A percentile compares a stretch with the other conserved stretches of the same genome.
Evolutionary conservation across 2,797 vertebrate genomes (phyloP).

Genomic region (Choloepus didactylus): DNA sequence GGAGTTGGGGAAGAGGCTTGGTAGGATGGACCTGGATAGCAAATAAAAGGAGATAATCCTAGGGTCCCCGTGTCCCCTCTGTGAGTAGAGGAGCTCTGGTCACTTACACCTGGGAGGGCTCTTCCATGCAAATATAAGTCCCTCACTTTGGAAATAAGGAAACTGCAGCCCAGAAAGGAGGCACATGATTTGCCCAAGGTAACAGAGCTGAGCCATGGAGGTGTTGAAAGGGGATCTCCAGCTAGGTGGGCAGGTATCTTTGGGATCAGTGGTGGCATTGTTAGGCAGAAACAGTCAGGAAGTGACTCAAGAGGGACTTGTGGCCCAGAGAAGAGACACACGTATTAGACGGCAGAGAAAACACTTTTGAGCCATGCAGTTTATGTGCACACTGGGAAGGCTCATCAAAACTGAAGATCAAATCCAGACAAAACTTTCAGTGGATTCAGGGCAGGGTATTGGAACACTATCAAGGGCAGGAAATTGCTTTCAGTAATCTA

Average conservation of each 20-base stretch:
- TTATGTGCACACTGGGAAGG: background rate
- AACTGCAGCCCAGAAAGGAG: background rate
- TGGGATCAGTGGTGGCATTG: background rate
- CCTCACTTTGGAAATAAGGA: background rate
- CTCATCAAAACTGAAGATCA: background rate
- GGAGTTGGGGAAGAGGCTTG: background rate
- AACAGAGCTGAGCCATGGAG: background rate
- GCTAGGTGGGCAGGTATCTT: background rate
- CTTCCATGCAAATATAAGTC: background rate
- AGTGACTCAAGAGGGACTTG: background rate
- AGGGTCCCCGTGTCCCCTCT: background rate
- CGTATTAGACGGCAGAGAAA: background rate
- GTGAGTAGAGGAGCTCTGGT: background rate
- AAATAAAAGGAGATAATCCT: background rate
- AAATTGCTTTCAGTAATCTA: constrained; percentile 20
- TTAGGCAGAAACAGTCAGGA: background rate
- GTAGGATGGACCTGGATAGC: constrained; percentile 14
- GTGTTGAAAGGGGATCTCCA: background rate
- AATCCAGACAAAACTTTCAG: no score
- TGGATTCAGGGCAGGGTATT: background rate
- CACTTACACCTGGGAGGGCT: background rate
- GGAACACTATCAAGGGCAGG: constrained; percentile 21
- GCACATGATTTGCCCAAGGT: background rate
- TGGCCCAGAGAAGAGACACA: background rate
- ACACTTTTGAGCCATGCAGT: background rate